Base-by-base conservation (phyloP, 2,797 vertebrate genomes). In the Mastacembelus armatus region DNA sequence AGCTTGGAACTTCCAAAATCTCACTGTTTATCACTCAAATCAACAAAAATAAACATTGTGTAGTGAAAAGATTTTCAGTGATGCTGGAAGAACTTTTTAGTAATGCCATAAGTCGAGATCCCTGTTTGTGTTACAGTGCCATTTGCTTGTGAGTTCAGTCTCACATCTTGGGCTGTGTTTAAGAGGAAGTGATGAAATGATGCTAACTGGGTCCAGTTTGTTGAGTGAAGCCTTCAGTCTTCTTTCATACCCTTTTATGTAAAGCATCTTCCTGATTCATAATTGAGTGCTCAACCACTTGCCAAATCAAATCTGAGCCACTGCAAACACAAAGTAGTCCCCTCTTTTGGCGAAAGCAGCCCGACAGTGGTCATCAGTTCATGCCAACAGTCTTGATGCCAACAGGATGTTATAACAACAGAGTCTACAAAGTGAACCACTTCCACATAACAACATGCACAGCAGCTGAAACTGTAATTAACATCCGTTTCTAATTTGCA, bases 341-440 rank as follows among this genome's bases (percentile, higher is more conserved):
- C 72, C 32, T 15, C 22, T 16, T 55, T 60, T 65, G 33, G 26
- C 74, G 72, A 85, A 68, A 80, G 65, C 48, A 10, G 50, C 52
- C 67, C 16, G 18, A 68, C 69, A 66, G 66, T n/a, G 72, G 63
- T 67, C 72, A 70, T 55, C 74, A 86, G 66, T 79, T 82, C 75
- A 89, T 85, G 81, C 78, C 81, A 84, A 80, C 69, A 58, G 57
- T 44, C 74, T 45, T 4, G 30, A 68, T 85, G 91, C 87, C 88
- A 91, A 86, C 82, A 87, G 85, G 88, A 91, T 89, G 87, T 84
- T 84, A 81, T 88, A 88, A 86, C 78, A 87, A 86, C 68, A 77
- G 56, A 85, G 81, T 78, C 70, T 72, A 86, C 75, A 83, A 79
- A 87, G 66, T 49, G 36, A 82, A 73, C 38, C 66, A 56, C 76